Evolutionary conservation across 2,888 invertebrate genomes (phyloP).

Genomic region (Endomychus coccineus): DNA sequence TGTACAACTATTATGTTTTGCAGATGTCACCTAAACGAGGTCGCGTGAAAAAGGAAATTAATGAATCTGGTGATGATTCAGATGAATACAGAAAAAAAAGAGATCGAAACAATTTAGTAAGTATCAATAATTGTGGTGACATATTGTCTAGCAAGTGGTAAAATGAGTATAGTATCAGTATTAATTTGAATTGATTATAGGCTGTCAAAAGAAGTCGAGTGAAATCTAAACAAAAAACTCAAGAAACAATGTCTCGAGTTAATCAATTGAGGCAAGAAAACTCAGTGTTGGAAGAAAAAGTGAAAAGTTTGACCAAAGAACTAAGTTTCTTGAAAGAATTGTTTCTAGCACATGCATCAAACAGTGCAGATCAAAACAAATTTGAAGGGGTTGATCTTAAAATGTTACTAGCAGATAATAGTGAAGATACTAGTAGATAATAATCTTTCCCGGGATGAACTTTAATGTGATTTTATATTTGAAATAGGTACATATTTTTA

Average conservation of each 20-base stretch:
- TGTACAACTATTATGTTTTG: too few species aligned
- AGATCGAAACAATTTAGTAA: constrained; percentile 72
- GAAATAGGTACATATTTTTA: too few species aligned
- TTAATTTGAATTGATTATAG: constrained; percentile 41
- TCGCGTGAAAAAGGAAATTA: constrained; percentile 41
- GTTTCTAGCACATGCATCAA: constrained; percentile 72
- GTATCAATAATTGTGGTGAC: constrained; percentile 1
- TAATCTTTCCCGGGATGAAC: too few species aligned
- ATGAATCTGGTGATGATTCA: constrained; percentile 59
- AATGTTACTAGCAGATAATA: constrained; percentile 40
- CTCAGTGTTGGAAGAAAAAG: constrained; percentile 71
- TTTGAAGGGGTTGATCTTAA: constrained; percentile 53
- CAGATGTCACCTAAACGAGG: constrained; percentile 35
- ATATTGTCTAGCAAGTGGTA: too few species aligned
- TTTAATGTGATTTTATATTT: too few species aligned
- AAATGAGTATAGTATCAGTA: neutral
- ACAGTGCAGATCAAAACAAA: constrained; percentile 46
- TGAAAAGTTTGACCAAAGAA: constrained; percentile 73
- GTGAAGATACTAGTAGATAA: too few species aligned
- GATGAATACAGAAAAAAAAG: constrained; percentile 64
- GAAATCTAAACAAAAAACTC: constrained; percentile 69
- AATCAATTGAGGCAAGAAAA: constrained; percentile 70
- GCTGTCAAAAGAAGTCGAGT: constrained; percentile 77
- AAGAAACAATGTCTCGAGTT: constrained; percentile 68
- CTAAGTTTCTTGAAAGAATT: constrained; percentile 72